Evolutionary conservation across 2,888 invertebrate genomes (phyloP).

Genomic region (Agrochola circellaris): DNA sequence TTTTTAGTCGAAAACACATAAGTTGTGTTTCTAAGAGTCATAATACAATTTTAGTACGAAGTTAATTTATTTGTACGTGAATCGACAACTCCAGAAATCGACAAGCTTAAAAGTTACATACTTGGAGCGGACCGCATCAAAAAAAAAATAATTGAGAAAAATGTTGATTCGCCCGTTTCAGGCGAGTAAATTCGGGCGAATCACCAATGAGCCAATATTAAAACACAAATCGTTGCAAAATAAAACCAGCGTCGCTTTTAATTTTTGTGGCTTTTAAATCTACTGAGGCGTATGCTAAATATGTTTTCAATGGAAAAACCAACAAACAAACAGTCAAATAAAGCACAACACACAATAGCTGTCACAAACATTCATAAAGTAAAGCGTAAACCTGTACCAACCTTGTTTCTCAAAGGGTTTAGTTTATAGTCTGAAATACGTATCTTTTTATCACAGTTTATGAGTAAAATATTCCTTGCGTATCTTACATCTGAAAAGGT

Average conservation of each 20-base stretch:
- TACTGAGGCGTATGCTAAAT: conserved; percentile 40
- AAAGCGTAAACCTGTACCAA: conserved; percentile 78
- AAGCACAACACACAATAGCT: conserved; percentile 76
- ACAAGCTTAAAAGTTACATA: no score
- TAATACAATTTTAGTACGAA: background rate
- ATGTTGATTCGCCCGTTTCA: no score
- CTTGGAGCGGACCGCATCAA: no score
- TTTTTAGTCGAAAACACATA: background rate
- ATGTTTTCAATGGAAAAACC: conserved; percentile 55
- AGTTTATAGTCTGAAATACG: conserved; percentile 32
- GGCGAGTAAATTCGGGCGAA: no score
- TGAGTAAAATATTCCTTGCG: background rate
- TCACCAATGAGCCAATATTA: background rate
- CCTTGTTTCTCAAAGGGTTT: conserved; percentile 85
- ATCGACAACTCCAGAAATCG: no score
- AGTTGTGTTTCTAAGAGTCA: background rate
- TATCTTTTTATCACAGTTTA: conserved; percentile 19
- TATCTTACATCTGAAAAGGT: background rate
- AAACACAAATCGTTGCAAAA: background rate
- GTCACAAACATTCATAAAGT: conserved; percentile 72
- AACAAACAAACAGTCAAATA: conserved; percentile 67
- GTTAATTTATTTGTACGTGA: no score
- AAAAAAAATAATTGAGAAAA: no score
- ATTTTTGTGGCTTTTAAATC: background rate
- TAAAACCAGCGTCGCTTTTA: background rate